Percentiles rank a stretch among this genome's conserved stretches.
Evolutionary conservation across 2,113 vertebrate genomes (phyloP).

Genomic region (Balaeniceps rex): DNA sequence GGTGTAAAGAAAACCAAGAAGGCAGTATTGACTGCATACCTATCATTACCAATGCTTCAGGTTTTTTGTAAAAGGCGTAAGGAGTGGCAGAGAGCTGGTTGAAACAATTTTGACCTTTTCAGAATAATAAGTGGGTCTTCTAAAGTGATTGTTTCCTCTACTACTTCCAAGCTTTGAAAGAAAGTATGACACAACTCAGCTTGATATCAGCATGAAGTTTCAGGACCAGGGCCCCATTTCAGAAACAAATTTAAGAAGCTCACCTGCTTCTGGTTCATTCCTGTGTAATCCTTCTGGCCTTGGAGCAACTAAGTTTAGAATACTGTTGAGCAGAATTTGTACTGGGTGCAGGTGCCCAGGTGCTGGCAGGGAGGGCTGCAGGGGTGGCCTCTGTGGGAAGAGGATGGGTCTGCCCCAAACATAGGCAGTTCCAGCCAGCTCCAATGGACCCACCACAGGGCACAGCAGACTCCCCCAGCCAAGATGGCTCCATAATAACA

Average conservation of each 20-base stretch:
- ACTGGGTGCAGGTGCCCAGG: too few relatives aligned
- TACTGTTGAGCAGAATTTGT: background rate
- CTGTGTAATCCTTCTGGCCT: background rate
- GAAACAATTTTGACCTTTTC: background rate
- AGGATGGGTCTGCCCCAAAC: background rate
- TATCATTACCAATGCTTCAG: background rate
- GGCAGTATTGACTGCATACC: background rate
- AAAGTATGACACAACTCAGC: background rate
- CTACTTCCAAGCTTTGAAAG: background rate
- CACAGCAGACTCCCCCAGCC: background rate
- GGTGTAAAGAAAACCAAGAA: background rate
- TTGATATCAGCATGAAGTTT: background rate
- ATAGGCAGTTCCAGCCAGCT: background rate
- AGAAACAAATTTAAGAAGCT: background rate
- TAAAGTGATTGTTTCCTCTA: background rate
- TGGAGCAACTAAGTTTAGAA: background rate
- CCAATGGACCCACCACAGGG: accelerated
- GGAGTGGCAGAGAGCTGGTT: background rate
- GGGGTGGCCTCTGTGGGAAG: background rate
- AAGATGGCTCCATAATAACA: background rate
- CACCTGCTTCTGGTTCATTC: background rate
- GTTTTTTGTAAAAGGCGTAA: background rate
- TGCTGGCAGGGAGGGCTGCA: background rate
- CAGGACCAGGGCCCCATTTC: background rate
- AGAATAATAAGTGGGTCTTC: background rate